Evolutionary conservation across 2,888 invertebrate genomes (phyloP), one percentile per base, ranked within the genome.

Genomic region (Drosophila atripex): DNA sequence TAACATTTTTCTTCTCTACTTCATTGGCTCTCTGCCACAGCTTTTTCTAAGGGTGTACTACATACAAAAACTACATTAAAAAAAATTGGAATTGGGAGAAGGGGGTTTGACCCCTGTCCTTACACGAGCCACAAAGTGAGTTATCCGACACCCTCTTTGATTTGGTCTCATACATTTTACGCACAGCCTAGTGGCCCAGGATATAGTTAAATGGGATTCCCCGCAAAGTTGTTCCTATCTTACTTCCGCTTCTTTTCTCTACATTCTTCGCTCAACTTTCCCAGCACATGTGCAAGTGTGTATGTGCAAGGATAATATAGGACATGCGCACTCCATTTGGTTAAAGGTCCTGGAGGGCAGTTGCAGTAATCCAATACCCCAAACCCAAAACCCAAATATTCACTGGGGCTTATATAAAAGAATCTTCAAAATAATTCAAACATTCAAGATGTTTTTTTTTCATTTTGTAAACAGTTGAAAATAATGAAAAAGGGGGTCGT

Each of bases 281-380:
- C 54, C 68, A 38, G 45, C 49, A 25, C 50, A 55, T 47, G 63
- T 45, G 46, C n/a, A n/a, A n/a, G n/a, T 32, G 54, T 72, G 66
- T 50, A 60, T 61, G 54, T 60, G 49, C 47, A 43, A 52, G 35
- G 52, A 52, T 65, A 59, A 80, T 78, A 65, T 69, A 79, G 80
- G 87, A 88, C 82, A 82, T 82, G 82, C 82, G 82, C 82, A 82
- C 58, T 71, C 53, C 53, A 75, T 72, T 56, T 71, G 78, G 55
- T 49, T 53, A 50, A 41, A 49, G 73, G 73, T 70, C 61, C 75
- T 55, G 50, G 59, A 65, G 59, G 58, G 43, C 73, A 69, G 63
- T 65, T 86, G 88, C 80, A 87, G 46, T 65, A 43, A 63, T 50
- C 38, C 35, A 25, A 50, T 32, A 32, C 46, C 47, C 50, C 8